These are phyloP conservation scores for Mus spretus DNA, from an alignment of 2,797 vertebrate species.

Conservation along the genomic window DNA sequence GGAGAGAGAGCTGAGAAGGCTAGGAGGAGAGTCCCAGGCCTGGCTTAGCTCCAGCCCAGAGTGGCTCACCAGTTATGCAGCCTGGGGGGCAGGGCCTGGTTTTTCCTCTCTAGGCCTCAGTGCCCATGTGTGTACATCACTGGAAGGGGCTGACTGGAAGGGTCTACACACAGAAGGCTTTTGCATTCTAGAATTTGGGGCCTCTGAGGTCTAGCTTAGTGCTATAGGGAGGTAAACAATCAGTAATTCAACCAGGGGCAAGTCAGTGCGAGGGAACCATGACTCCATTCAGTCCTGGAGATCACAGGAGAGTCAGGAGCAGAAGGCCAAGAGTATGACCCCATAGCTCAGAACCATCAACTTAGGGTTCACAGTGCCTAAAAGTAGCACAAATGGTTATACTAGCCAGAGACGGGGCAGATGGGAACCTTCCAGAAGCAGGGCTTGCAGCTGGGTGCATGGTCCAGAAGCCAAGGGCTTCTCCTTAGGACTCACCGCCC, in stretches of 20 bases:
- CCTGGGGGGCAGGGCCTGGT: neutral
- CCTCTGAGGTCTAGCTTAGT: neutral
- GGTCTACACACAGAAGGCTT: neutral
- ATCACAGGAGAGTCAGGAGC: neutral
- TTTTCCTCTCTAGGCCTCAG: constrained; percentile 19
- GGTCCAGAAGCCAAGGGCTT: neutral
- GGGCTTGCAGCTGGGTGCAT: no score
- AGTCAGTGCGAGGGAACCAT: neutral
- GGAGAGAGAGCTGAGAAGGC: constrained; percentile 39
- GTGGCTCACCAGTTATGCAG: neutral
- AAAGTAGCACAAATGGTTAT: neutral
- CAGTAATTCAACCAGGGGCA: neutral
- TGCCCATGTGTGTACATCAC: neutral
- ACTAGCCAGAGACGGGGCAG: neutral
- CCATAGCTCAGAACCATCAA: neutral
- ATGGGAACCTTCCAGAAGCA: neutral
- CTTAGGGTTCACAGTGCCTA: neutral
- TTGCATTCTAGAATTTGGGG: neutral
- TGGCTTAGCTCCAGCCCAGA: neutral
- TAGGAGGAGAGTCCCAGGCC: neutral
- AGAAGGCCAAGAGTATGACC: neutral
- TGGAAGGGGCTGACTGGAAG: neutral
- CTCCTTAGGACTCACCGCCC: neutral
- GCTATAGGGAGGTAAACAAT: neutral
- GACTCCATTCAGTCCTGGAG: neutral